Base-by-base conservation (phyloP, 2,888 invertebrate genomes). In the Erebia epiphron region DNA sequence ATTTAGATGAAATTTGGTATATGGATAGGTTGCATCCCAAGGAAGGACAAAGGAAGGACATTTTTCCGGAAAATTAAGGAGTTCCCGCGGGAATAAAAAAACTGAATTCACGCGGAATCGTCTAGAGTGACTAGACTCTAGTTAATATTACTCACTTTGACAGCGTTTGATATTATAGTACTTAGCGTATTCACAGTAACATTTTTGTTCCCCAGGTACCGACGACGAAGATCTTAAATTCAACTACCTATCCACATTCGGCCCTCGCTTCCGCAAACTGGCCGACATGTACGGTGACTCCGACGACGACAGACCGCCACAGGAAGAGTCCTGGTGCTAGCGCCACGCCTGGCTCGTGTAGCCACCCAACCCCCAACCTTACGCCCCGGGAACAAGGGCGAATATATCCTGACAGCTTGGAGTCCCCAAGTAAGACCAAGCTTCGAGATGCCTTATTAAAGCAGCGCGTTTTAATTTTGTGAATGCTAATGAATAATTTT, bases 251-350 rank as follows among this genome's bases (percentile, higher is more conserved):
- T 97, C 98, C 60, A 97, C 97, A 86, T 99, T 98, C 90, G 99
- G 99, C 63, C 98, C 98, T n/a, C 95, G 98, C 76, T 99, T 99
- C 95, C 96, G 98, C 79, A 98, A 98, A 82, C 91, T 98, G 77
- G 98, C 98, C 64, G 98, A 98, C 82, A 98, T 98, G 98, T 98
- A 98, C 83, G 98, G 98, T n/a, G 98, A 98, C 83, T 97, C 97
- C 73, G 97, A 97, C 79, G 97, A 97, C 78, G 96, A 96, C 73
- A 95, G 96, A 80, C 96, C 96, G 73, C 96, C 96, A 68, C 95
- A 95, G 75, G 97, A 97, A 86, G 97, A 97, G 83, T 96, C 97
- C 75, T 98, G 97, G 97, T 97, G 97, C 95, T 97, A 94, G 91
- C 93, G 85, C 82, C 86, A 83, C 86, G 91, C 90, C 75, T 90